Evolutionary conservation across 2,113 vertebrate species (phyloP), one percentile per base, ranked within the genome.

Genomic region (Hemibagrus wyckioides): DNA sequence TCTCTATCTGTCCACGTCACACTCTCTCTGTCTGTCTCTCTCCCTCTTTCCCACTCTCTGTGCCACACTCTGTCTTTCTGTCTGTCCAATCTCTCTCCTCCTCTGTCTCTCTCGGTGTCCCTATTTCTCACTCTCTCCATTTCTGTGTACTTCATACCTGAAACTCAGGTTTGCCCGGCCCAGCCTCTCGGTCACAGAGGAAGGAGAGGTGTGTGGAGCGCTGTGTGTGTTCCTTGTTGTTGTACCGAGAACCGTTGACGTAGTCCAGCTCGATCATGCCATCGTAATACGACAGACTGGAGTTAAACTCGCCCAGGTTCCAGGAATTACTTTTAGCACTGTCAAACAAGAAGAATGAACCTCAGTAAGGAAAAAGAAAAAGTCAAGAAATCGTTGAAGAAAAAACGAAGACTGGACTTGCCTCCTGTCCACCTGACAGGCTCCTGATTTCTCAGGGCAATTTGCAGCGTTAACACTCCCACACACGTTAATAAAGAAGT

Each of bases 201-300:
- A 99, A 99, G 77, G 97, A 98, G 93, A 99, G 97, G 50, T 96
- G 93, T 0, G 98, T 96, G 59, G 97, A 94, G 54, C 98, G 94
- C 0, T 57, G 94, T 0, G 96, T 97, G 86, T 94, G 96, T 4
- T 94, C 89, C 7, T 91, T 67, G 52, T 98, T 85, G 50, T 98
- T 99, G 89, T 99, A 99, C 63, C 91, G 86, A 0, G 96, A 95
- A 36, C 98, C 98, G 0, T 97, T 95, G 56, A 1, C 93, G 92
- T 99, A 99, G 57, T 50, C 93, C 87, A 99, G 85, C 92, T 99
- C 96, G 92, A 99, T 97, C 91, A 99, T 94, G 17, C 98, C 98
- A 59, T 99, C 94, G 1, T 99, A 99, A 89, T 99, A 99, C 0
- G 96, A 96, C 86, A 99, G 96, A n/a, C 81, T 96, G 14, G 95